A percentile compares a stretch with the other conserved stretches of the same genome.
These are phyloP conservation scores for Glossophaga mutica DNA, from an alignment of 2,797 vertebrate species.

Conservation along the genomic window DNA sequence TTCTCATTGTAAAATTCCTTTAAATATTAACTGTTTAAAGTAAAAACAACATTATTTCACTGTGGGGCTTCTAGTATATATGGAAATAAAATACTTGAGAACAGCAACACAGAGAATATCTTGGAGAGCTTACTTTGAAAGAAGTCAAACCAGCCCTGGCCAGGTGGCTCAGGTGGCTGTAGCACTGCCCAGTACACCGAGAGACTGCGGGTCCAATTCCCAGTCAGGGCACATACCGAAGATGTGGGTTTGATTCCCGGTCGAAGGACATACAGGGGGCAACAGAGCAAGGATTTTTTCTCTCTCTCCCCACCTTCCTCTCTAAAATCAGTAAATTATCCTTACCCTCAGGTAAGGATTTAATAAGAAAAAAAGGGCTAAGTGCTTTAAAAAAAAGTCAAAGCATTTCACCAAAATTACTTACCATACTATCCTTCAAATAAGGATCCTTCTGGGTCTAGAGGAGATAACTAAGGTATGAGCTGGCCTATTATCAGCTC, in stretches of 20 bases:
- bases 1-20: neutral
- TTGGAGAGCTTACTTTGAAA: neutral
- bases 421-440: too few relatives aligned
- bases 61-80: neutral
- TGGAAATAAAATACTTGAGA: neutral
- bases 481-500: neutral
- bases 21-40: neutral
- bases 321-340: neutral
- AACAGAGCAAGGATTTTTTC: too few relatives aligned
- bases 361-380: neutral
- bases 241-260: too few relatives aligned
- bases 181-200: too few relatives aligned
- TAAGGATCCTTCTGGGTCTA: neutral
- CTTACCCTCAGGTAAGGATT: neutral
- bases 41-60: neutral
- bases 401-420: neutral
- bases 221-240: neutral
- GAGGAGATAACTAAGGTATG: neutral
- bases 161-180: too few relatives aligned
- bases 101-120: neutral
- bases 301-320: neutral
- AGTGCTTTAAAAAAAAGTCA: neutral
- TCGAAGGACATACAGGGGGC: too few relatives aligned
- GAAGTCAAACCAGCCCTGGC: neutral
- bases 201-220: neutral